Evolutionary conservation across 2,797 vertebrate genomes (phyloP).

Genomic region (Dermochelys coriacea): DNA sequence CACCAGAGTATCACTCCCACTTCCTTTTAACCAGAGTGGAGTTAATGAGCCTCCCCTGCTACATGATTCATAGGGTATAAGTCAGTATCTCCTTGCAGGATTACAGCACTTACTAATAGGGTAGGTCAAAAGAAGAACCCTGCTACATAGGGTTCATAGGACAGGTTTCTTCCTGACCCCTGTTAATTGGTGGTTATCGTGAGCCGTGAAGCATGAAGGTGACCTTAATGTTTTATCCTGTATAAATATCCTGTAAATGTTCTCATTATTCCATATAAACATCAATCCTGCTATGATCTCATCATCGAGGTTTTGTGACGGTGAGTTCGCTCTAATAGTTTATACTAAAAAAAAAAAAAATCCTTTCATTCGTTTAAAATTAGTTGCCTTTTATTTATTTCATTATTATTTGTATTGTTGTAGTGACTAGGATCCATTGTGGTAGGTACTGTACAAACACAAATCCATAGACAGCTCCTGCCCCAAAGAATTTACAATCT

Average conservation of each 20-base stretch:
- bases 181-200: neutral
- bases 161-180: neutral
- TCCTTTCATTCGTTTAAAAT: neutral
- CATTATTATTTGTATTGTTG: too few relatives aligned
- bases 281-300: neutral
- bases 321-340: neutral
- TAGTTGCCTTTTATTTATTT: neutral
- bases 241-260: rapidly evolving
- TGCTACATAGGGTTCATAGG: neutral
- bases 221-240: neutral
- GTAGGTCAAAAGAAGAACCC: neutral
- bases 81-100: neutral
- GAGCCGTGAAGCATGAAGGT: neutral
- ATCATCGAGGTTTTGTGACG: neutral
- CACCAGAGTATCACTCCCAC: neutral
- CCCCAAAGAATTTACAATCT: too few relatives aligned
- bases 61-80: neutral
- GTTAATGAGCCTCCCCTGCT: neutral
- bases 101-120: neutral
- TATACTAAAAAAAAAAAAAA: neutral
- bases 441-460: too few relatives aligned
- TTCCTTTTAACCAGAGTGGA: neutral
- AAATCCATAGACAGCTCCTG: too few relatives aligned
- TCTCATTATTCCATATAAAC: neutral
- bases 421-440: too few relatives aligned